Base-by-base conservation (phyloP, 2,113 vertebrate species). In the Salvelinus namaycush region DNA sequence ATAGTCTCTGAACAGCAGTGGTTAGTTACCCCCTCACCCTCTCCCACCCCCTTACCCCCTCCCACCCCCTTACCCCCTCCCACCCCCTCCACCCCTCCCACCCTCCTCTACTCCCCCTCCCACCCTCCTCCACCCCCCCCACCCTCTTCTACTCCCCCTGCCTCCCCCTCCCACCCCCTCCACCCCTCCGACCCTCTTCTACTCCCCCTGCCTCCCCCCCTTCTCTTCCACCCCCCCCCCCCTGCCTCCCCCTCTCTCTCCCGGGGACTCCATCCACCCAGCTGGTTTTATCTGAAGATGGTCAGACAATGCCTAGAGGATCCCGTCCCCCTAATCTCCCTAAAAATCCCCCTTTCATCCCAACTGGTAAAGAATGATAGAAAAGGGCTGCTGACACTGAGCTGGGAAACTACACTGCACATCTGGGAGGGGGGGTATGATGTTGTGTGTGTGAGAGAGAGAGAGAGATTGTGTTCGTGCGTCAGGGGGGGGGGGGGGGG, bases 311-410 rank as follows among this genome's bases (percentile, higher is more conserved):
- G 94, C 96, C 96, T 94, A 94, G 95, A 97, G 96, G 94, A 94
- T 96, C 95, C 94, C 94, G 75, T 94, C 92, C 92, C 95, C 95
- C 95, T 98, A 99, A 98, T 99, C 97, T 98, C 95, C 95, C 97
- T 96, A 96, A 97, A 94, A 99, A 97, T 96, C 96, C 97, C 83
- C 96, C 95, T 97, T 99, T 98, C 97, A 99, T 98, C 96, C 89
- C 93, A 91, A 96, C 97, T 97, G 97, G 97, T 97, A 95, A 96
- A 97, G 96, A 95, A 96, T 95, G 96, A 96, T 94, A 97, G 96
- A 97, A 98, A 98, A 94, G 26, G 51, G 14, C 51, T 54, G 94
- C 94, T 96, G 96, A 96, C 95, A 95, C 95, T 92, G 93, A 95
- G 94, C 93, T 91, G 93, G 20, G 34, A 69, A 69, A 62, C 87